Evolutionary conservation across 2,797 vertebrate genomes (phyloP).

Genomic region (Erpetoichthys calabaricus): DNA sequence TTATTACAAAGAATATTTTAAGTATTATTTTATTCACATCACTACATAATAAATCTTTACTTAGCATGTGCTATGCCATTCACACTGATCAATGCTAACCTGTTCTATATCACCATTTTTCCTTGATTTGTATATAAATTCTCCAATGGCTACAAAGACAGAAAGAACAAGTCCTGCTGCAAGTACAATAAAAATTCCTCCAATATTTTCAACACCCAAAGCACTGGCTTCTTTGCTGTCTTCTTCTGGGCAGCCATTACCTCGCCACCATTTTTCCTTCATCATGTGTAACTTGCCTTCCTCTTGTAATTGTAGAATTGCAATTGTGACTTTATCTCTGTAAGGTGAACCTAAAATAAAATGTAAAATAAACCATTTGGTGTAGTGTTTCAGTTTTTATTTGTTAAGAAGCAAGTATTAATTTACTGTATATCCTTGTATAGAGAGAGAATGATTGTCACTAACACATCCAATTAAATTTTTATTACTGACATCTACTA

Average conservation of each 20-base stretch:
- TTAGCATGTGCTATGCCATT: conserved; percentile 63
- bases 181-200: conserved; percentile 95
- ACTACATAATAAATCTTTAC: no score
- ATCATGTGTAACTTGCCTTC: conserved; percentile 96
- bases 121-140: conserved; percentile 91
- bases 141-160: conserved; percentile 91
- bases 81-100: conserved; percentile 65
- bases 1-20: no score
- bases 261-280: conserved; percentile 98
- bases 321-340: conserved; percentile 91
- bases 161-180: conserved; percentile 92
- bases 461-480: no score
- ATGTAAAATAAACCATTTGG: no score
- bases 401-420: no score
- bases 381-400: no score
- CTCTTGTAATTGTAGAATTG: conserved; percentile 93
- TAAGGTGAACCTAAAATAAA: conserved; percentile 73
- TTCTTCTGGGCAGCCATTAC: conserved; percentile 90
- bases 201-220: conserved; percentile 90
- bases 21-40: no score
- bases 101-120: conserved; percentile 84
- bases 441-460: no score
- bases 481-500: no score
- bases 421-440: no score
- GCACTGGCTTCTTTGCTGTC: conserved; percentile 94